phyloP scores from a whole-genome alignment of 2,797 vertebrate species.

The Arrhamphus sclerolepis region DNA sequence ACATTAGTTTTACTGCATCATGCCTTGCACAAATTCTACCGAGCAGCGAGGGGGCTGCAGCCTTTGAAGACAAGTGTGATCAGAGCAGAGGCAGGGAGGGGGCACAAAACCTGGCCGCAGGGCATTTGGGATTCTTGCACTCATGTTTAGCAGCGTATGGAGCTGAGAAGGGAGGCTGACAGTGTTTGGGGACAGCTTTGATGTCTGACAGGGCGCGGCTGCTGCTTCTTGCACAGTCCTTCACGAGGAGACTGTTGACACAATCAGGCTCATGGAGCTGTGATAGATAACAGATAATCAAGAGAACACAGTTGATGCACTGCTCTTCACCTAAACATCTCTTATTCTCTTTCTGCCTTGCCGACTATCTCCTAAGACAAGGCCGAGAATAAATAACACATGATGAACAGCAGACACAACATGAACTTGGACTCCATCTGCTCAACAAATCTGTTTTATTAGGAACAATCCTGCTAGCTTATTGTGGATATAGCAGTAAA shows the following conservation, averaged over 20 bases:
- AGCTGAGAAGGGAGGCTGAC: constrained; percentile 66
- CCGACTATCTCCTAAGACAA: constrained; percentile 22
- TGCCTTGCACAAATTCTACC: constrained; percentile 76
- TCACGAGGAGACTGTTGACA: constrained; percentile 54
- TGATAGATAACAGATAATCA: constrained; percentile 44
- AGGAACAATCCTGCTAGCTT: constrained; percentile 80
- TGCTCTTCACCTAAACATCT: constrained; percentile 38
- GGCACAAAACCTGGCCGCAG: constrained; percentile 68
- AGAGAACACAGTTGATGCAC: constrained; percentile 29
- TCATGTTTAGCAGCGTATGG: constrained; percentile 69
- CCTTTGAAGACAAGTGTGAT: constrained; percentile 81
- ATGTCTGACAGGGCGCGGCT: constrained; percentile 72
- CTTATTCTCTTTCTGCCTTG: constrained; percentile 47
- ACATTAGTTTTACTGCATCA: constrained; percentile 80
- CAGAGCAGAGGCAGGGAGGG: constrained; percentile 68
- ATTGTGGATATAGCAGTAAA: constrained; percentile 81
- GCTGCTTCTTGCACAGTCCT: constrained; percentile 46
- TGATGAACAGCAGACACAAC: constrained; percentile 12
- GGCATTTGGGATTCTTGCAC: constrained; percentile 68
- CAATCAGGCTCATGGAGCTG: constrained; percentile 15
- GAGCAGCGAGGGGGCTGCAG: constrained; percentile 50
- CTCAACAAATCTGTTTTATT: constrained; percentile 79
- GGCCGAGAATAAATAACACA: constrained; percentile 32
- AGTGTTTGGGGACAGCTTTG: constrained; percentile 81
- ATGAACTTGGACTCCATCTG: constrained; percentile 46